These are phyloP conservation scores for Alligator mississippiensis DNA, from an alignment of 2,113 vertebrate species.

Conservation along the genomic window DNA sequence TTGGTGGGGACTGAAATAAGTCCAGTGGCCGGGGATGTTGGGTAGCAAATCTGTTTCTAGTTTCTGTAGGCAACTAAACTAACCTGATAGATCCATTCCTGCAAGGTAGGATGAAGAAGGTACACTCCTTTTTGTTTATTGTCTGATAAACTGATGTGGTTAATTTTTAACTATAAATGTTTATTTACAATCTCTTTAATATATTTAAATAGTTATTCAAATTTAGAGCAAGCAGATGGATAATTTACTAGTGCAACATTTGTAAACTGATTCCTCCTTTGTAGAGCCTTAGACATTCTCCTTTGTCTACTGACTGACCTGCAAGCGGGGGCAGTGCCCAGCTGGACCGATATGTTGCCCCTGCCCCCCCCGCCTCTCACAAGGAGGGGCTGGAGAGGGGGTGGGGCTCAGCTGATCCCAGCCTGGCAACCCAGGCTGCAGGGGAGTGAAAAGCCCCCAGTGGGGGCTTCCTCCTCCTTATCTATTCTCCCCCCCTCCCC, in stretches of 20 bases:
- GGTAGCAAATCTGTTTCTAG: constrained; percentile 17
- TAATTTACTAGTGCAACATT: neutral
- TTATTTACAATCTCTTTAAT: constrained; percentile 36
- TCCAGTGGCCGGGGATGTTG: neutral
- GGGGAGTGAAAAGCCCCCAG: no score
- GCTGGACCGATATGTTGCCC: neutral
- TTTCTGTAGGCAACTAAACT: neutral
- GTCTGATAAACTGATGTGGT: constrained; percentile 13
- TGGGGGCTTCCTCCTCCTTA: no score
- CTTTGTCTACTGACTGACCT: neutral
- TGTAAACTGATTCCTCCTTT: neutral
- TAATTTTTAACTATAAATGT: constrained; percentile 29
- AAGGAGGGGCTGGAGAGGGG: no score
- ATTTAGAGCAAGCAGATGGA: neutral
- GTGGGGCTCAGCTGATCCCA: no score
- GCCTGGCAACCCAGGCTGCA: no score
- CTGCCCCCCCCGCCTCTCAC: neutral
- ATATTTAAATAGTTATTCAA: constrained; percentile 38
- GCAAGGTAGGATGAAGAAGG: neutral
- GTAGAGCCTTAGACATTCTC: neutral
- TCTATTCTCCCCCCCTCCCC: no score
- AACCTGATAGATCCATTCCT: neutral
- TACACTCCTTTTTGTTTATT: neutral
- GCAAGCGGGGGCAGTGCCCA: no score
- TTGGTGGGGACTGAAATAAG: neutral